Evolutionary conservation across 2,888 invertebrate species (phyloP), one percentile per base, ranked within the genome.

Genomic region (Lingula anatina): DNA sequence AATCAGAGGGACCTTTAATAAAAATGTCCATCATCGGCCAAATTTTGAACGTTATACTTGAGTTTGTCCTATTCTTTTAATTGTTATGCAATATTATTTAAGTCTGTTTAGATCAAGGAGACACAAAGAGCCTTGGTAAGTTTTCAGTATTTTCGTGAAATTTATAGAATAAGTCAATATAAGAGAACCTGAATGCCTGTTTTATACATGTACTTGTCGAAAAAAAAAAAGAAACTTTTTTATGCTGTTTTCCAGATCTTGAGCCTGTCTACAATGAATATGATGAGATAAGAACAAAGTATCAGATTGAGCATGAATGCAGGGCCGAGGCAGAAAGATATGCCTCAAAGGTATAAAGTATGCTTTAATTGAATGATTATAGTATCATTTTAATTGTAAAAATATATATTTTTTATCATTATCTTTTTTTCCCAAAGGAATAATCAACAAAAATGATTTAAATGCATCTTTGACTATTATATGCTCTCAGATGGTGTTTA

Each of bases 331-430:
- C 69, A 5, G 66, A 68, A 49, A 55, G 53, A 9, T 68, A 61
- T 54, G 71, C 71, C 21, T 53, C 64, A 7, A 60, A 67, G 59
- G 70, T 68, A 50, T n/a, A n/a, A n/a, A n/a, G n/a, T n/a, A n/a
- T n/a, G n/a, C n/a, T n/a, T 38, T 44, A 36, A 24, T 21, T 4
- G n/a, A 15, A 5, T 44, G 1, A 18, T 44, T n/a, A n/a, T n/a
- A n/a, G n/a, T n/a, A n/a, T n/a, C n/a, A n/a, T n/a, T n/a, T n/a
- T n/a, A n/a, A n/a, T n/a, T n/a, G n/a, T n/a, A n/a, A n/a, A n/a
- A n/a, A n/a, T n/a, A n/a, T n/a, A n/a, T n/a, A n/a, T n/a, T n/a
- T n/a, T n/a, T n/a, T n/a, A n/a, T n/a, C n/a, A n/a, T n/a, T n/a
- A n/a, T n/a, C n/a, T n/a, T n/a, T n/a, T n/a, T n/a, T n/a, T n/a